Conservation (phyloP, 2,888 invertebrate genomes). For the Pammene aurita region DNA sequence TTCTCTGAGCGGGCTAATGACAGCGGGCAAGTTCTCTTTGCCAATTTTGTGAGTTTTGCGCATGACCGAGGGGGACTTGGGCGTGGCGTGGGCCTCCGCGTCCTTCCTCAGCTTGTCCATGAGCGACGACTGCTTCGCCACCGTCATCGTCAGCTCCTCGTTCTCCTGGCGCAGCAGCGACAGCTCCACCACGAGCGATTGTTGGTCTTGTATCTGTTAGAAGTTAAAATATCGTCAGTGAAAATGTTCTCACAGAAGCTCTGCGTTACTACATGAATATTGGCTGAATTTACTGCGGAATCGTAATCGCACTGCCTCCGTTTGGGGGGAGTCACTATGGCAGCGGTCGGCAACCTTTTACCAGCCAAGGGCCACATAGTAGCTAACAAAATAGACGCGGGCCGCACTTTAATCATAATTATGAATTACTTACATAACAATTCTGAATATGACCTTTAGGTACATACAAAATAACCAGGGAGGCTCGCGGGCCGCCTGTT, state of each 20-base stretch:
- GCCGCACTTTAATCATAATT: too few relatives aligned
- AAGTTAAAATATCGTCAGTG: neutral
- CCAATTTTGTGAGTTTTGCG: slow-evolving; percentile 72
- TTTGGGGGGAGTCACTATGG: too few relatives aligned
- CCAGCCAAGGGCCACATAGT: neutral
- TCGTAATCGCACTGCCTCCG: too few relatives aligned
- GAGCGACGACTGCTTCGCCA: slow-evolving; percentile 74
- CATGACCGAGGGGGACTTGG: slow-evolving; percentile 71
- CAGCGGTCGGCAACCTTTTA: too few relatives aligned
- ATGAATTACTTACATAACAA: too few relatives aligned
- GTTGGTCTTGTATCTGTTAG: slow-evolving; percentile 73
- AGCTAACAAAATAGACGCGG: too few relatives aligned
- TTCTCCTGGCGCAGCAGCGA: slow-evolving; percentile 78
- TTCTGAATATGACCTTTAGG: too few relatives aligned
- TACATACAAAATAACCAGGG: too few relatives aligned
- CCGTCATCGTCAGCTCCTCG: slow-evolving; percentile 72
- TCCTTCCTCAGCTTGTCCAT: slow-evolving; percentile 76
- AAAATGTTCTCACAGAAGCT: too few relatives aligned
- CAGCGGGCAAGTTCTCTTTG: slow-evolving; percentile 71
- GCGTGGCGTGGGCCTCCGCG: slow-evolving; percentile 62
- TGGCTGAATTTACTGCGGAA: too few relatives aligned
- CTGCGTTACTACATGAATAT: too few relatives aligned
- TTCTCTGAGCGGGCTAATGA: slow-evolving; percentile 75
- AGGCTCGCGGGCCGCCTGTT: too few relatives aligned
- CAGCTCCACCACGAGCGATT: slow-evolving; percentile 74